These are phyloP conservation scores for Lycophotia porphyrea DNA, from an alignment of 2,888 invertebrate genomes.

Conservation along the genomic window DNA sequence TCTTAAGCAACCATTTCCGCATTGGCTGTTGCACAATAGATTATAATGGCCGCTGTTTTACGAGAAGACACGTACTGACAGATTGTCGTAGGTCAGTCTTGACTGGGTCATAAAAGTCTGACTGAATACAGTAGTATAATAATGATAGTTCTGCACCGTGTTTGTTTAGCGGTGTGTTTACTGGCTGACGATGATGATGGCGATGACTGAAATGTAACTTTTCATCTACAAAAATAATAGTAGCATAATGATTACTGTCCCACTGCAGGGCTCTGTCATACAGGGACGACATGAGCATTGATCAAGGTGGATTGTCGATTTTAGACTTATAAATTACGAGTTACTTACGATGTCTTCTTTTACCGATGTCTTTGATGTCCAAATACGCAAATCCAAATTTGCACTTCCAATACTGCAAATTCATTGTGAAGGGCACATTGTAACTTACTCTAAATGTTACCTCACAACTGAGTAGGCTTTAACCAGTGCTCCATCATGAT, in stretches of 20 bases:
- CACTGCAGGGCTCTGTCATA: background rate
- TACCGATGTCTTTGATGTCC: background rate
- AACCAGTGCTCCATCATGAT: background rate
- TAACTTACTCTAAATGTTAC: background rate
- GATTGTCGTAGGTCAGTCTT: slow-evolving; percentile 35
- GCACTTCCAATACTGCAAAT: too few relatives aligned
- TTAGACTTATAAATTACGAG: background rate
- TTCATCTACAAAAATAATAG: background rate
- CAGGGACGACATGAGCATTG: background rate
- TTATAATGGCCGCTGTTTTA: slow-evolving; percentile 9
- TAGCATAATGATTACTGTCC: background rate
- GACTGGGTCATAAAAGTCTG: background rate
- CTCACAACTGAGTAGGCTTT: background rate
- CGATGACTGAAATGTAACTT: background rate
- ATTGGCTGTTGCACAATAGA: background rate
- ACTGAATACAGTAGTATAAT: too few relatives aligned
- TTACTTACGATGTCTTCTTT: background rate
- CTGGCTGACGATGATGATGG: background rate
- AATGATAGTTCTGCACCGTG: background rate
- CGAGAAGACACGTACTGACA: slow-evolving; percentile 6
- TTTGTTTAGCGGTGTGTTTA: background rate
- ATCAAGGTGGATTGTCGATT: background rate
- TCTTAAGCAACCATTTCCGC: background rate
- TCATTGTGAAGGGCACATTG: background rate
- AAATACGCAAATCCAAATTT: too few relatives aligned